A percentile compares a stretch with the other conserved stretches of the same genome.
phyloP scores from a whole-genome alignment of 2,888 invertebrate genomes.

The Pyrgus malvae region DNA sequence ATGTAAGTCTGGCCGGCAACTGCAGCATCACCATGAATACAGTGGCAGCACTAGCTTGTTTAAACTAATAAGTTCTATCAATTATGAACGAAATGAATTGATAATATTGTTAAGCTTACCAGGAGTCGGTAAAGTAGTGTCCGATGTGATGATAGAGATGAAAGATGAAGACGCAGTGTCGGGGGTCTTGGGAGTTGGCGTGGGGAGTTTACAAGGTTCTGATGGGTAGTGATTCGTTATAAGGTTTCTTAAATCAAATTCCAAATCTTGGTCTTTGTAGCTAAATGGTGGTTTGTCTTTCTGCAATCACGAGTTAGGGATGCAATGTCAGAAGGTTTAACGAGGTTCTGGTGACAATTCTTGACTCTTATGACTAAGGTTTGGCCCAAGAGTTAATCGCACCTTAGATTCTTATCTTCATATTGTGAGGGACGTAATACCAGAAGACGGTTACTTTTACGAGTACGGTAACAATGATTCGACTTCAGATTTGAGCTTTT shows the following conservation, averaged over 20 bases:
- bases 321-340: no score
- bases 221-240: constrained; percentile 47
- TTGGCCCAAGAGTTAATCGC: no score
- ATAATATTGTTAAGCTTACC: constrained; percentile 42
- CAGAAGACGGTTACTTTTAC: no score
- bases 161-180: constrained; percentile 65
- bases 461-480: no score
- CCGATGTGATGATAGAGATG: constrained; percentile 61
- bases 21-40: no score
- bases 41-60: no score
- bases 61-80: background rate
- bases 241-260: constrained; percentile 47
- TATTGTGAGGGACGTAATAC: no score
- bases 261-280: constrained; percentile 42
- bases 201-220: constrained; percentile 30
- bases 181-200: constrained; percentile 37
- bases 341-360: no score
- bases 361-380: no score
- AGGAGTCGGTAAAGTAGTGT: constrained; percentile 66
- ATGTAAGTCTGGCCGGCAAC: no score
- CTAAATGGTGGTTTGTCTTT: constrained; percentile 36
- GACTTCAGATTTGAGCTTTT: no score
- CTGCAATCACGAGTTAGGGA: constrained; percentile 35
- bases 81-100: background rate
- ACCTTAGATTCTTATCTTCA: no score